Base-by-base conservation (phyloP, 2,113 vertebrate species). In the Cryptotis parvus region DNA sequence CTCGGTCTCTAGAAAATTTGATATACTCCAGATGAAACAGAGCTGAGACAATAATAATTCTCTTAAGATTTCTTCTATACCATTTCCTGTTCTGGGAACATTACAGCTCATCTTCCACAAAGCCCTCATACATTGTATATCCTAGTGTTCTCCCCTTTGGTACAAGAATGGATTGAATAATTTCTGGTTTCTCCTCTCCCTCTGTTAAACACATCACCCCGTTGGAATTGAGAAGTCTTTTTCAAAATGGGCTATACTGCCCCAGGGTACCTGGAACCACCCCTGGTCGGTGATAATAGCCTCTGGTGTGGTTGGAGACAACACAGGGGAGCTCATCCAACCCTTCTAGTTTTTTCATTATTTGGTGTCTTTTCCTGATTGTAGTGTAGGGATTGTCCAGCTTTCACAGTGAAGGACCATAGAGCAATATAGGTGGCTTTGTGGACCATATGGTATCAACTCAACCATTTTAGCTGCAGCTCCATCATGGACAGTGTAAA, bases 341-440 rank as follows among this genome's bases (percentile, higher is more conserved):
- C 6, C 31, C 41, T 16, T 87, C 63, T 74, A 7, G 68, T 33
- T 77, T 83, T 52, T 1, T 58, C 61, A 14, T 37, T 26, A 29
- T 37, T 33, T 33, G 39, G 1, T 81, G 39, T 73, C 35, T 84
- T 78, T n/a, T n/a, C n/a, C n/a, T n/a, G n/a, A n/a, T n/a, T n/a
- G n/a, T n/a, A 12, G 41, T 14, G 15, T 35, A 84, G 24, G 39
- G 61, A 45, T 78, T 39, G 41, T 31, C 79, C 61, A 63, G 33
- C 7, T 68, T 91, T 61, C 45, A 82, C 63, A 87, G n/a, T 73
- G 79, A 79, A 91, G 33, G 35, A 84, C 12, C 14, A 61, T 24
- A 5, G 49, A 88, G 41, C 77, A 79, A 86, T 82, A 75, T 70
- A 83, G 41, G 43, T 92, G 63, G 39, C 26, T 86, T 26, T 63